phyloP scores from a whole-genome alignment of 2,797 vertebrate genomes.

The Eurystomus glaucurus region DNA sequence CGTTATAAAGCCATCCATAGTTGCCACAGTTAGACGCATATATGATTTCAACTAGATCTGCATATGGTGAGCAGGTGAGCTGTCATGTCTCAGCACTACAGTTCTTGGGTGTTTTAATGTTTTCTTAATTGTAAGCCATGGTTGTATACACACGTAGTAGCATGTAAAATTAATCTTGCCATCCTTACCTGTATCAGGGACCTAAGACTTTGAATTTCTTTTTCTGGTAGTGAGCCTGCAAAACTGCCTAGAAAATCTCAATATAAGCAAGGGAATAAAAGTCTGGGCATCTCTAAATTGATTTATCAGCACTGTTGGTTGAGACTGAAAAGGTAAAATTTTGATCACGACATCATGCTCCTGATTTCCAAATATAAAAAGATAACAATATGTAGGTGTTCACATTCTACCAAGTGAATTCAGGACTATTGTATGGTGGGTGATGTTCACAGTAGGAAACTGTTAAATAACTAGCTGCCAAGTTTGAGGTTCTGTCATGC shows the following conservation, averaged over 20 bases:
- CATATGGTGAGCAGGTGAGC: neutral
- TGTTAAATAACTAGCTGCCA: neutral
- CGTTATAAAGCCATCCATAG: neutral
- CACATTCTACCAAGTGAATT: neutral
- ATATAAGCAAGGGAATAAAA: neutral
- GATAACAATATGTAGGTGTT: neutral
- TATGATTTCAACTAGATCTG: neutral
- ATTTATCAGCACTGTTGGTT: neutral
- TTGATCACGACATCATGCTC: neutral
- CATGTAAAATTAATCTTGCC: neutral
- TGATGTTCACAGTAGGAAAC: neutral
- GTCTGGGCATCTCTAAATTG: neutral
- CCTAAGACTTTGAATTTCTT: neutral
- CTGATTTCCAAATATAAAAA: neutral
- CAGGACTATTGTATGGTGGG: accelerated
- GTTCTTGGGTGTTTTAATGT: neutral
- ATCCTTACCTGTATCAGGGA: neutral
- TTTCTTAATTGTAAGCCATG: neutral
- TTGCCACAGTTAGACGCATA: neutral
- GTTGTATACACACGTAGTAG: neutral
- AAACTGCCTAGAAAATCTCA: neutral
- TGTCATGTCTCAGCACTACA: neutral
- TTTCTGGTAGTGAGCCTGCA: neutral
- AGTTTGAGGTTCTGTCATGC: accelerated
- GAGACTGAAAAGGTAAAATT: neutral